Evolutionary conservation across 2,113 vertebrate genomes (phyloP).

Genomic region (Cyprinus carpio): DNA sequence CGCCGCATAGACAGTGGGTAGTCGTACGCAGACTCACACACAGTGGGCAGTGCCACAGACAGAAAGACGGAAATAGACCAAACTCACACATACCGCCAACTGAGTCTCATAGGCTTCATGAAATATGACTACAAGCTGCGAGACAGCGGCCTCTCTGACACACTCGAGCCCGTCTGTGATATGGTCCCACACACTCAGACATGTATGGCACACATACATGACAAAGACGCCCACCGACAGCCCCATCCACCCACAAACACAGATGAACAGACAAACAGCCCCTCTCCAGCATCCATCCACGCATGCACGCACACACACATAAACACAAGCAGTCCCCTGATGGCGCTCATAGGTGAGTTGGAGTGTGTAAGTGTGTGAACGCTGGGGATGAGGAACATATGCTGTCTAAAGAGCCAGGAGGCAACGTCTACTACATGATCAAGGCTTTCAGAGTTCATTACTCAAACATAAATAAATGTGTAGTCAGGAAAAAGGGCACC

Average conservation of each 20-base stretch:
- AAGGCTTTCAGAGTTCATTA: slow-evolving; percentile 19
- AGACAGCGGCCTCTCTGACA: slow-evolving; percentile 46
- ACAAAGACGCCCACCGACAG: slow-evolving; percentile 12
- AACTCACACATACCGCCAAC: slow-evolving; percentile 46
- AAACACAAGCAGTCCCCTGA: neutral
- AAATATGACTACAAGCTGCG: slow-evolving; percentile 47
- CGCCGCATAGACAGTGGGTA: slow-evolving; percentile 10
- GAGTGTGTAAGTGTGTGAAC: slow-evolving; percentile 10
- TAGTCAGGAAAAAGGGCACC: neutral
- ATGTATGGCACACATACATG: slow-evolving; percentile 32
- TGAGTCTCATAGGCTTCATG: slow-evolving; percentile 46
- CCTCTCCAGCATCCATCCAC: slow-evolving; percentile 30
- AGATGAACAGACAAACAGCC: slow-evolving; percentile 45
- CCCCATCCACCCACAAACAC: slow-evolving; percentile 39
- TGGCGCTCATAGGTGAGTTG: slow-evolving; percentile 8
- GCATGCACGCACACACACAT: neutral
- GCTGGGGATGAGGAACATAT: neutral
- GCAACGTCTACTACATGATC: neutral
- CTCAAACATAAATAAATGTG: too few relatives aligned
- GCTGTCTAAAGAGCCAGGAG: slow-evolving; percentile 31
- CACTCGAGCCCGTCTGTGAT: slow-evolving; percentile 43
- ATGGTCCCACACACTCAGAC: slow-evolving; percentile 20
- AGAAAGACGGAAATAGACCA: slow-evolving; percentile 45
- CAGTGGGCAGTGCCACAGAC: slow-evolving; percentile 48
- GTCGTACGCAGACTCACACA: slow-evolving; percentile 35